Conservation (phyloP, 2,113 vertebrate genomes). For the Pandion haliaetus region DNA sequence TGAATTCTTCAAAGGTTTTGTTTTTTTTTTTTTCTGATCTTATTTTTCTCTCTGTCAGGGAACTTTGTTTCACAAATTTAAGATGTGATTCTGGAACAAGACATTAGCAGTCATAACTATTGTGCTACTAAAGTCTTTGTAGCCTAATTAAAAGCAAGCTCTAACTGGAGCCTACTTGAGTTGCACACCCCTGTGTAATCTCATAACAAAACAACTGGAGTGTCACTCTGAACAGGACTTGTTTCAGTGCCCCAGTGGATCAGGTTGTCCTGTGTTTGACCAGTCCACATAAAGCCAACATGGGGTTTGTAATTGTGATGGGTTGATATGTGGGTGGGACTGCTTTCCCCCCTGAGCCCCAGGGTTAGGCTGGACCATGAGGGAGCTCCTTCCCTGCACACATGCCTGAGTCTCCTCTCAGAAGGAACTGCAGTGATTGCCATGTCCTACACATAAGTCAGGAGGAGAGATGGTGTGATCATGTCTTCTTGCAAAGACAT, state of each 20-base stretch:
- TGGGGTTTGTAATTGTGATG: rapidly evolving
- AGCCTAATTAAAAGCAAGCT: not conserved
- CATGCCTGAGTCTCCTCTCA: rapidly evolving
- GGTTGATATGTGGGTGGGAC: not conserved
- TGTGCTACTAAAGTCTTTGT: not conserved
- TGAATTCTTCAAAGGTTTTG: conserved; percentile 11
- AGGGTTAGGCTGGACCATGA: rapidly evolving
- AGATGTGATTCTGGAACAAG: not conserved
- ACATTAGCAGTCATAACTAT: not conserved
- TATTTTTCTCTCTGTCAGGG: not conserved
- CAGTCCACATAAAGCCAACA: not conserved
- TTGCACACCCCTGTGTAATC: not conserved
- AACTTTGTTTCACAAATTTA: not conserved
- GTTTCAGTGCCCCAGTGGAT: not conserved
- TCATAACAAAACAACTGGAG: not conserved
- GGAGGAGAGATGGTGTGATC: no score
- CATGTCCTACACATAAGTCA: no score
- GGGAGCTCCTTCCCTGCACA: not conserved
- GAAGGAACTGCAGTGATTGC: rapidly evolving
- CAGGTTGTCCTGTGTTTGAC: not conserved
- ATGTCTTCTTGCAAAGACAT: no score
- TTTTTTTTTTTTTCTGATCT: not conserved
- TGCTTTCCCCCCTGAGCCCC: not conserved
- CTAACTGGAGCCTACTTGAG: not conserved
- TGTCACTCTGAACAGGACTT: not conserved